Base-by-base conservation (phyloP, 53 echinoderm and acorn worm species). In the Mesocentrotus franciscanus region DNA sequence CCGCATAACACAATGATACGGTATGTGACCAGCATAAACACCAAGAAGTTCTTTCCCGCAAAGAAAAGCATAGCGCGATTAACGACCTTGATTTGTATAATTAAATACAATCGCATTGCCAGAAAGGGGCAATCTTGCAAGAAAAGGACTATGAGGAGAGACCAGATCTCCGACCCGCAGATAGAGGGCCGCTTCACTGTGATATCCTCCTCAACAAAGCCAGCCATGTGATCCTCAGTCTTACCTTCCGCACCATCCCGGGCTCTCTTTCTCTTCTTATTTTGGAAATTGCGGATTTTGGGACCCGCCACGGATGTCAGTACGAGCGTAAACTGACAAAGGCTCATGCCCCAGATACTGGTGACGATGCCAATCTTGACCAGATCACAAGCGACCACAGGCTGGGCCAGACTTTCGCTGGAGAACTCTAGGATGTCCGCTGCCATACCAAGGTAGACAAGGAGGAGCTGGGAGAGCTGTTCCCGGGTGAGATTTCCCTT, bases 351-450 rank as follows among this genome's bases (percentile, higher is more conserved):
- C 95, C 95, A 94, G 66, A 94, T 85, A 17, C 26, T 71, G 11
- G 24, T 49, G 68, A 94, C 71, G 30, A 85, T 64, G 55, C 61
- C 16, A 12, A 94, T 94, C 85, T 60, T 62, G 24, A 68, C 2
- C 39, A 85, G 17, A 42, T 85, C 70, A 70, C 95, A 94, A 1
- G 72, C 70, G 17, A 94, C 95, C 56, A 85, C 42, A 7, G 64
- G 56, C 26, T 94, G 95, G 16, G 71, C 66, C 85, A 94, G 35
- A 68, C 85, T 85, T 61, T 94, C 95, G 87, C 55, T 85, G 70
- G 95, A 94, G 70, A 94, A 94, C 87, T 94, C 95, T 70, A 94
- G 30, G 56, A 94, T 94, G 56, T 94, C 95, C 26, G 95, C 95
- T 29, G 95, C 95, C 95, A 94, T 94, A 42, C 95, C 95, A 0